Evolutionary conservation across 2,797 vertebrate species (phyloP).

Genomic region (Vireo griseus): DNA sequence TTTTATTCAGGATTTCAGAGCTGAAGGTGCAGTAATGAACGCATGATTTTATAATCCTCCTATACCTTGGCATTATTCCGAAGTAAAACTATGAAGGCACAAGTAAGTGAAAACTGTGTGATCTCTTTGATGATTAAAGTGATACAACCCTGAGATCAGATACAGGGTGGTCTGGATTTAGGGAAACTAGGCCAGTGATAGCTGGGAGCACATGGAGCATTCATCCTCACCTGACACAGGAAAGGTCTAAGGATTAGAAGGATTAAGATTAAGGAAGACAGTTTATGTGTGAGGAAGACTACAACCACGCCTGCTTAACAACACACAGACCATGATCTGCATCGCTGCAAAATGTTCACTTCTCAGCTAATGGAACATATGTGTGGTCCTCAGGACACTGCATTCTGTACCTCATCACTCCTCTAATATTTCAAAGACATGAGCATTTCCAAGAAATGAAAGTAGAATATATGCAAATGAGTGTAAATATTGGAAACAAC

Average conservation of each 20-base stretch:
- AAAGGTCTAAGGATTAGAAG: conserved; percentile 9
- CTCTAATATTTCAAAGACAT: neutral
- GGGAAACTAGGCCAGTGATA: neutral
- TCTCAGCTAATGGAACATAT: neutral
- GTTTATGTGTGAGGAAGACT: neutral
- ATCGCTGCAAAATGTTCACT: neutral
- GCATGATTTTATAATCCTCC: neutral
- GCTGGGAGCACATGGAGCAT: neutral
- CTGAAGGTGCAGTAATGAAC: neutral
- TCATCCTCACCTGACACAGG: conserved; percentile 16
- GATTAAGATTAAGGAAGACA: conserved; percentile 24
- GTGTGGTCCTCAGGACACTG: neutral
- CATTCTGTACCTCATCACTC: neutral
- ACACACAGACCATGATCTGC: neutral
- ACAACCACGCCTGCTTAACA: neutral
- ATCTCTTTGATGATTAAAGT: neutral
- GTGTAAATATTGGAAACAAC: neutral
- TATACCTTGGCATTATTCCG: neutral
- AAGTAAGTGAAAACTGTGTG: neutral
- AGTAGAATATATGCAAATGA: neutral
- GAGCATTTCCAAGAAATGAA: neutral
- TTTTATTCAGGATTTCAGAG: neutral
- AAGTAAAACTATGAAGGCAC: neutral
- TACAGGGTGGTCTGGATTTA: neutral
- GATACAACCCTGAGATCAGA: neutral